Evolutionary conservation across 2,797 vertebrate genomes (phyloP), one percentile per base, ranked within the genome.

Genomic region (Chiloscyllium punctatum): DNA sequence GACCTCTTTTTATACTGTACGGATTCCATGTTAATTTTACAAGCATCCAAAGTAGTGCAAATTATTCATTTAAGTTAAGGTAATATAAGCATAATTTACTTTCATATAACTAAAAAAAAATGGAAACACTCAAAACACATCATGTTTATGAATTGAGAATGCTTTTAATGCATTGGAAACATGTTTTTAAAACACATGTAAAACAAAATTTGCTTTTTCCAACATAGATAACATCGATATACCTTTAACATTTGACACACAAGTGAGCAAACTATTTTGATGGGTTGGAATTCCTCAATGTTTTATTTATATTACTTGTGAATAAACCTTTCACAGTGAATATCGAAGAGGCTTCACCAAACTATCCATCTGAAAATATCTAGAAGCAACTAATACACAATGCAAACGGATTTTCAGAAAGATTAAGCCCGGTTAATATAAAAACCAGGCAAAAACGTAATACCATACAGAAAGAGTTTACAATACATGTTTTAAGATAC

Each of bases 81-180:
- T 62, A 62, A 62, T 11, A 62, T 11, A 62, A 9, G 7, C 57
- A 62, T 11, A 8, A 57, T 57, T 62, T 62, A 62, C 57, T 62
- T 62, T 62, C 11, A 0, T 62, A 62, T 11, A n/a, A n/a, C 33
- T 66, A 57, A 51, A 53, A 53, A 77, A 95, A 77, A 95, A 95
- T 77, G 48, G 42, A 95, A 95, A 30, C 94, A 94, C 53, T 90
- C 87, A 27, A 77, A 77, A 95, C 51, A 33, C 94, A 95, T n/a
- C 33, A 15, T 91, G 57, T 33, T 42, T 94, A 74, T 94, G 33
- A 77, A 94, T 77, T 95, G 42, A 95, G 94, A 69, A 92, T 77
- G n/a, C 66, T 94, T 95, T 95, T 95, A 95, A 95, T 95, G 94
- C 27, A 95, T 72, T 95, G 48, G 27, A 57, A 95, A 57, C 48